These are phyloP conservation scores for Molossus alvarezi DNA, from an alignment of 2,797 vertebrate genomes.

Conservation along the genomic window DNA sequence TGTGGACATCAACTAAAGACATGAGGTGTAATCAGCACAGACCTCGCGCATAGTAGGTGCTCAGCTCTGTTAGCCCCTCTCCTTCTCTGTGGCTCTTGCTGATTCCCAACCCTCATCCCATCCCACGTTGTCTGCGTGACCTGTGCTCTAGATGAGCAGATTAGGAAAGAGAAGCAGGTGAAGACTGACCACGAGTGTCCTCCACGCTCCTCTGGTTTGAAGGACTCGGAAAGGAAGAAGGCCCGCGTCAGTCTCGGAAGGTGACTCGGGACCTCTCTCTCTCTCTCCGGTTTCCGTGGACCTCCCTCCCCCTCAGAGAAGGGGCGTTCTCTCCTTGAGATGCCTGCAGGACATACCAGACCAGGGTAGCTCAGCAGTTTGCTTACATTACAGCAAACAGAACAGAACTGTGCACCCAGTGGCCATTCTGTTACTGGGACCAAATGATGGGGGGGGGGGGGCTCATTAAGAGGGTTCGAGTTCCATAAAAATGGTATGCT, in stretches of 20 bases:
- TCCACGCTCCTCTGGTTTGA: background rate
- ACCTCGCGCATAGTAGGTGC: background rate
- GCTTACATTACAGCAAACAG: background rate
- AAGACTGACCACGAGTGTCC: background rate
- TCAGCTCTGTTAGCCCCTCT: background rate
- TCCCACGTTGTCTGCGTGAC: background rate
- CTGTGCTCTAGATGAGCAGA: background rate
- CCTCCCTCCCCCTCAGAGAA: background rate
- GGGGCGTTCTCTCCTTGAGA: background rate
- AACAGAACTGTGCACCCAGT: background rate
- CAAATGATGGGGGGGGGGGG: background rate
- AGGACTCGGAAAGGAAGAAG: background rate
- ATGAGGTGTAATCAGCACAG: background rate
- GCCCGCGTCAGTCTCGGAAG: background rate
- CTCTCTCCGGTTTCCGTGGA: background rate
- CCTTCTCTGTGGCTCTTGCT: background rate
- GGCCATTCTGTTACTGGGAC: background rate
- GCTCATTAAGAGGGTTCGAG: background rate
- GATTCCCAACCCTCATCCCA: background rate
- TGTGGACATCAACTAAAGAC: background rate
- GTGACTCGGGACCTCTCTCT: background rate
- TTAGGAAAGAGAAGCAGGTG: background rate
- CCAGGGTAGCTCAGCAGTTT: background rate
- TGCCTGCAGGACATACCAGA: background rate
- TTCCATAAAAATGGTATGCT: background rate